Evolutionary conservation across 2,888 invertebrate species (phyloP), one percentile per base, ranked within the genome.

Genomic region (Scaptomyza tumidula): DNA sequence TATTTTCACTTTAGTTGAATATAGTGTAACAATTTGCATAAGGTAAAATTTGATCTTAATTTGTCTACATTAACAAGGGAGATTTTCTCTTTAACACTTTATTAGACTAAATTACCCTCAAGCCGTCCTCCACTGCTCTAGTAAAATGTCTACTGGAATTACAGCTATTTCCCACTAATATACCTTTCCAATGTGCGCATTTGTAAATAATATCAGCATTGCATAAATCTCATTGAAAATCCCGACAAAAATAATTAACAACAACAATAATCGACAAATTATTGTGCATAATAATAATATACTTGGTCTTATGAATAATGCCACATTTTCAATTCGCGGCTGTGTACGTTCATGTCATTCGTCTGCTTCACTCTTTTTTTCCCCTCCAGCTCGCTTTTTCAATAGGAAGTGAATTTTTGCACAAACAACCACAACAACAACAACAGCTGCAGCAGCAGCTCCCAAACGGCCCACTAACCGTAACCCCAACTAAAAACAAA

Each of bases 401-500:
- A 57, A 63, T 85, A 81, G 88, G 88, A 88, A 88, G 84, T 75
- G 65, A 37, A 83, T 71, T 79, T 85, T 65, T 16, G 71, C 63
- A 66, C 19, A 19, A 19, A 19, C 19, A 19, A 19, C 60, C 49
- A 55, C 48, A 56, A 41, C 56, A 52, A 59, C 29, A 50, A 45
- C 44, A 56, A 27, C 48, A 48, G 41, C 31, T 39, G 16, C 37
- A n/a, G 29, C 52, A 50, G 43, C 46, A 35, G 68, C 78, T 74
- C 85, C 71, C 82, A 33, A 60, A 69, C 85, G 86, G 65, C 85
- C 84, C 88, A 83, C 86, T 83, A 88, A 83, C 84, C 86, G 88
- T 77, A 83, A 79, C 83, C 86, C 68, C 84, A 71, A 49, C 86
- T 68, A 53, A 71, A 75, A 69, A 66, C 71, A 61, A 64, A 55